These are phyloP conservation scores for Macaca mulatta DNA, from an alignment of 2,113 vertebrate species.

Conservation along the genomic window DNA sequence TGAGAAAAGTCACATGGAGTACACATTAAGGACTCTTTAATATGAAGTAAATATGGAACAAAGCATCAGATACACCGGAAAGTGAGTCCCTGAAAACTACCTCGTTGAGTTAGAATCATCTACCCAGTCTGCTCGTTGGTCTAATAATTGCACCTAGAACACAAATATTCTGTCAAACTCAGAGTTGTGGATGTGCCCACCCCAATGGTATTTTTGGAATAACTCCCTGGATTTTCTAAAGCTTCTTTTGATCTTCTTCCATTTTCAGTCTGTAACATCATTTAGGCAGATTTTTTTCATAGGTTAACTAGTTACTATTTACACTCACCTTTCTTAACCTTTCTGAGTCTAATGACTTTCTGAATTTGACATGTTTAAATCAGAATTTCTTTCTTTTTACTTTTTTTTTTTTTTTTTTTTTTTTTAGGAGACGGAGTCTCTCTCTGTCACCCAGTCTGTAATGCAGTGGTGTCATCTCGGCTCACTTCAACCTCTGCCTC, in stretches of 20 bases:
- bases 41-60: not conserved
- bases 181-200: not conserved
- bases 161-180: not conserved
- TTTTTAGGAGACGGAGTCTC: too few species aligned
- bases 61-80: not conserved
- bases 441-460: too few species aligned
- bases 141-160: not conserved
- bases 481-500: too few species aligned
- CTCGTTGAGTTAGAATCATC: not conserved
- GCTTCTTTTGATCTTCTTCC: not conserved
- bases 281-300: not conserved
- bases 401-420: not conserved
- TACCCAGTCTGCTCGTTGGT: not conserved
- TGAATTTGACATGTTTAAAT: not conserved
- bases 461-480: too few species aligned
- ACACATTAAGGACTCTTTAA: not conserved
- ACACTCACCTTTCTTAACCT: not conserved
- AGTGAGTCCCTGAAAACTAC: not conserved
- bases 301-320: constrained; percentile 16
- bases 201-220: not conserved
- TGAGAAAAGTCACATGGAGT: not conserved
- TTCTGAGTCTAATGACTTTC: not conserved
- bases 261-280: not conserved
- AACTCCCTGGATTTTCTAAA: not conserved
- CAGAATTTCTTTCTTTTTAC: not conserved